Evolutionary conservation across 2,888 invertebrate species (phyloP), one percentile per base, ranked within the genome.

Genomic region (Salpingus planirostris): DNA sequence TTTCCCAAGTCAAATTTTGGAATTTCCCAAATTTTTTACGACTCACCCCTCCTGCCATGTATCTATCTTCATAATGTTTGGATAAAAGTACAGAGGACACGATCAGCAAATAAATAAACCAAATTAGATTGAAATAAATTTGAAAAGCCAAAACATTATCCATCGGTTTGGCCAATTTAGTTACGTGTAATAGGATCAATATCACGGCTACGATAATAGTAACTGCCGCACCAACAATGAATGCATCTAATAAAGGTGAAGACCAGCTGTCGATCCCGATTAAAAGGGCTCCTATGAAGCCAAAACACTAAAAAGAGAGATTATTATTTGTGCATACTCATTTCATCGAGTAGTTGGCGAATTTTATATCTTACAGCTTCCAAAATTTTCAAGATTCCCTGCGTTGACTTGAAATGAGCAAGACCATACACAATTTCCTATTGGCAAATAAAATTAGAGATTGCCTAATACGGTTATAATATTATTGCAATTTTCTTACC

Each of bases 71-170:
- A n/a, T 27, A 27, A 18, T 30, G 10, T 15, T 36, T 34, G 4
- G 34, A 34, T 18, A 44, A 15, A 8, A 42, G 21, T 6, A 44
- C 28, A 7, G 44, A 29, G 1, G 44, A 40, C 2, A 38, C 32
- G 4, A 37, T 27, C 22, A 36, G 24, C 31, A 44, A 34, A 27
- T 44, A 44, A 10, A 44, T 13, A 28, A 42, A 36, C 30, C 38
- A 40, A 12, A 33, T n/a, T 15, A 36, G 6, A 23, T 44, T 30
- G 21, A 38, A 38, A 32, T 42, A 44, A 2, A 35, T 11, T 26
- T 34, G 29, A 24, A 32, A 40, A 12, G 38, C 29, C 21, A 38
- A 3, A 23, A 33, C 22, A 23, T 15, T 29, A 18, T 36, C 27
- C 21, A 36, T 11, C 6, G 35, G 26, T 28, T 29, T 28, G 15